Evolutionary conservation across 2,888 invertebrate species (phyloP).

Genomic region (Eudemis profundana): DNA sequence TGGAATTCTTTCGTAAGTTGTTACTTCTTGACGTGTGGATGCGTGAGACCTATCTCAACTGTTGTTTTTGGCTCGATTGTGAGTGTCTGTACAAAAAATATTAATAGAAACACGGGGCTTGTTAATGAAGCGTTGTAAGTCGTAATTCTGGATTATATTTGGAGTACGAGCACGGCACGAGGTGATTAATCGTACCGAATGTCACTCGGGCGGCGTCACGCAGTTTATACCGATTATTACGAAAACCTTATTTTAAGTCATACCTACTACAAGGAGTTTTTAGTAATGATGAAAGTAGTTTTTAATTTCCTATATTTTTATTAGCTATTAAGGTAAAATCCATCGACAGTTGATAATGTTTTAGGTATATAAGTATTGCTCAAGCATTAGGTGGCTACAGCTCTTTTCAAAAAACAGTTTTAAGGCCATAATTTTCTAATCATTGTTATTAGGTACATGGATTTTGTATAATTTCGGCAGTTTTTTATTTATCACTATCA

Average conservation of each 20-base stretch:
- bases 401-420: background rate
- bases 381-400: no score
- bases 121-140: constrained; percentile 57
- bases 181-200: constrained; percentile 75
- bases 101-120: constrained; percentile 57
- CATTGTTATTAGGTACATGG: no score
- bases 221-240: constrained; percentile 42
- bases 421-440: background rate
- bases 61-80: constrained; percentile 39
- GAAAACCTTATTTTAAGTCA: constrained; percentile 34
- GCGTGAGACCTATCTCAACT: constrained; percentile 42
- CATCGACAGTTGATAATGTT: no score
- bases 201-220: constrained; percentile 73
- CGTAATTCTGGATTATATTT: constrained; percentile 53
- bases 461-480: no score
- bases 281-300: background rate
- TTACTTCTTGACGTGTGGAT: constrained; percentile 18
- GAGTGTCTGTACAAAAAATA: constrained; percentile 45
- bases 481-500: no score
- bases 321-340: no score
- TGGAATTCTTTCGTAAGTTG: constrained; percentile 2
- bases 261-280: constrained; percentile 9
- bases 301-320: no score
- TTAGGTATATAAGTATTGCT: no score
- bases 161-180: constrained; percentile 43